These are phyloP conservation scores for Laticauda colubrina DNA, from an alignment of 2,113 vertebrate species.

Conservation along the genomic window DNA sequence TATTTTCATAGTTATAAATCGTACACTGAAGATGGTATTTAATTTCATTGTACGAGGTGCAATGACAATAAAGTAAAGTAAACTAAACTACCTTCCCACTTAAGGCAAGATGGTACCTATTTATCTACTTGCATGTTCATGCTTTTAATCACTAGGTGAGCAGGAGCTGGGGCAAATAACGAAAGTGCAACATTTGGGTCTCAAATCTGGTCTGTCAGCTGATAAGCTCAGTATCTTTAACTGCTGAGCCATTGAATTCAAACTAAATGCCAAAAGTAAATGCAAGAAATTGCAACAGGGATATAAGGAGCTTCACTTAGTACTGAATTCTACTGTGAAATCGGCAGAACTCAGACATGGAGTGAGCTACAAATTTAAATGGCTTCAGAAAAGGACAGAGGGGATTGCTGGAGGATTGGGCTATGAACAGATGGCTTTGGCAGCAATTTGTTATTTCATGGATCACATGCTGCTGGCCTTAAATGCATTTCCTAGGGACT, in stretches of 20 bases:
- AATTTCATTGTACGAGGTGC: too few relatives aligned
- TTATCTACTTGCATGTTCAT: neutral
- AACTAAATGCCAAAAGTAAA: neutral
- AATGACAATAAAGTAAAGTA: too few relatives aligned
- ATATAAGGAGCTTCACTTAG: neutral
- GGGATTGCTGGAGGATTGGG: neutral
- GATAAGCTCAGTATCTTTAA: neutral
- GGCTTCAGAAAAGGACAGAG: neutral
- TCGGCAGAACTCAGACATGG: neutral
- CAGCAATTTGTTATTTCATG: neutral
- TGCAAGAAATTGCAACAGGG: neutral
- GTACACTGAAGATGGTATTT: too few relatives aligned
- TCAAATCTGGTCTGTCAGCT: neutral
- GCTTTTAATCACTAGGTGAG: neutral
- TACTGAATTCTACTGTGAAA: neutral
- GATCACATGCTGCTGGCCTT: neutral
- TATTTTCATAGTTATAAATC: too few relatives aligned
- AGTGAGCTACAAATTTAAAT: neutral
- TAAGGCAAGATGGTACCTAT: neutral
- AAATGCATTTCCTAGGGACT: neutral
- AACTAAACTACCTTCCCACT: neutral
- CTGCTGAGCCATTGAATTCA: neutral
- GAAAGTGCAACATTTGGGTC: neutral
- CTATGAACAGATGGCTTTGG: neutral
- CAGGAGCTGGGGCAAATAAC: neutral